Percentiles rank a stretch among this genome's conserved stretches.
These are phyloP conservation scores for Trilocha varians DNA, from an alignment of 2,888 invertebrate genomes.

Conservation along the genomic window DNA sequence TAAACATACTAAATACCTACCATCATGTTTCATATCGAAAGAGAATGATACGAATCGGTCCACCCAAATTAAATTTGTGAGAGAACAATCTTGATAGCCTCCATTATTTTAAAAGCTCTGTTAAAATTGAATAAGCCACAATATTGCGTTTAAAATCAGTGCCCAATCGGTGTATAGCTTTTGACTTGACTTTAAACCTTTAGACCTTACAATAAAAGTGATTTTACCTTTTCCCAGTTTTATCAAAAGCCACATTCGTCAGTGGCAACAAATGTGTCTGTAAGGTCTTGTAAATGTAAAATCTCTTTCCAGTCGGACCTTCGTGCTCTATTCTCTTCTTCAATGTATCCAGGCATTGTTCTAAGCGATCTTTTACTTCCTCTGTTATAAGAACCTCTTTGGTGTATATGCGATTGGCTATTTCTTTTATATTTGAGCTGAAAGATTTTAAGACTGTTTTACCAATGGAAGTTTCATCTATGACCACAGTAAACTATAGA, in stretches of 20 bases:
- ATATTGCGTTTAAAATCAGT: no score
- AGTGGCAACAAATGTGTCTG: constrained; percentile 80
- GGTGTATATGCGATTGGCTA: constrained; percentile 62
- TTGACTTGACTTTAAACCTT: no score
- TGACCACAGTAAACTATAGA: no score
- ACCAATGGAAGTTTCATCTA: no score
- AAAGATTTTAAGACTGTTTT: no score
- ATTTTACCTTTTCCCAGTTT: constrained; percentile 75
- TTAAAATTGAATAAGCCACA: no score
- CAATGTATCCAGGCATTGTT: constrained; percentile 75
- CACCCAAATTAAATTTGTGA: no score
- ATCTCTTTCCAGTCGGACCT: constrained; percentile 73
- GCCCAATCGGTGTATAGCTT: no score
- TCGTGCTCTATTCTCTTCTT: constrained; percentile 76
- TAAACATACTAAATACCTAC: no score
- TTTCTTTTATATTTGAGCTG: constrained; percentile 71
- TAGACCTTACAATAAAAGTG: no score
- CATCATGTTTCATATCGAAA: background rate
- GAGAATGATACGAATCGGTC: background rate
- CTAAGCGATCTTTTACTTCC: constrained; percentile 71
- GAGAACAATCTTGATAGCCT: no score
- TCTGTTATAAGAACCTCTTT: constrained; percentile 73
- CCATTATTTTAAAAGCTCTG: no score
- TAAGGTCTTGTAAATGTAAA: constrained; percentile 77
- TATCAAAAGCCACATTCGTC: constrained; percentile 82